Evolutionary conservation across 2,797 vertebrate species (phyloP).

Genomic region (Cuniculus paca): DNA sequence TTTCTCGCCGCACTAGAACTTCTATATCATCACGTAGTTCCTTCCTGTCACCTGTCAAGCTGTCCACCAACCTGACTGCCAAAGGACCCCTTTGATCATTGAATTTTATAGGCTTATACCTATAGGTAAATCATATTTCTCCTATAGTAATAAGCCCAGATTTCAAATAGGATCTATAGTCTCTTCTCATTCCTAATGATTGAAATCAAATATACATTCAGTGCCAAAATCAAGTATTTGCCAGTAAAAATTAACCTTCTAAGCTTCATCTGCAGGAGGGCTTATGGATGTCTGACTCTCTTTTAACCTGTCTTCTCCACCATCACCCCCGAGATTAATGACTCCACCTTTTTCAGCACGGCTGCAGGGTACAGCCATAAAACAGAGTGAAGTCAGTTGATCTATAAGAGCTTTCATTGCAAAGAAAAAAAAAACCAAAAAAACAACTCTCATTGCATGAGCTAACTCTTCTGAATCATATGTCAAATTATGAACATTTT

Average conservation of each 20-base stretch:
- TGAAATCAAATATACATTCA: constrained; percentile 10
- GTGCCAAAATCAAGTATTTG: neutral
- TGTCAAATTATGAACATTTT: constrained; percentile 41
- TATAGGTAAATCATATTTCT: neutral
- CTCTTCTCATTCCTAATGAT: constrained; percentile 20
- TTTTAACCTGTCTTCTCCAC: neutral
- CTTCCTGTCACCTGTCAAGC: neutral
- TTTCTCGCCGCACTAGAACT: constrained; percentile 30
- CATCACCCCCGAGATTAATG: neutral
- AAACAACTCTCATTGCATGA: neutral
- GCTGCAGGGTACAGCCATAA: neutral
- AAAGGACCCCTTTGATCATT: neutral
- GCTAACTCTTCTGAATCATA: neutral
- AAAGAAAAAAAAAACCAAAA: neutral
- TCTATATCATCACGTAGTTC: neutral
- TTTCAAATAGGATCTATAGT: constrained; percentile 12
- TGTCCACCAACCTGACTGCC: neutral
- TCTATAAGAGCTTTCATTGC: neutral
- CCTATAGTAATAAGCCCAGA: neutral
- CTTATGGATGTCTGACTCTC: neutral
- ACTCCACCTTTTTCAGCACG: neutral
- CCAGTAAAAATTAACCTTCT: neutral
- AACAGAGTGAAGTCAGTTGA: neutral
- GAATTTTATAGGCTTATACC: neutral
- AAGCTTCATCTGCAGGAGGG: neutral